Conservation (phyloP, 1,140 invertebrate species). For the Mamestra configurata region DNA sequence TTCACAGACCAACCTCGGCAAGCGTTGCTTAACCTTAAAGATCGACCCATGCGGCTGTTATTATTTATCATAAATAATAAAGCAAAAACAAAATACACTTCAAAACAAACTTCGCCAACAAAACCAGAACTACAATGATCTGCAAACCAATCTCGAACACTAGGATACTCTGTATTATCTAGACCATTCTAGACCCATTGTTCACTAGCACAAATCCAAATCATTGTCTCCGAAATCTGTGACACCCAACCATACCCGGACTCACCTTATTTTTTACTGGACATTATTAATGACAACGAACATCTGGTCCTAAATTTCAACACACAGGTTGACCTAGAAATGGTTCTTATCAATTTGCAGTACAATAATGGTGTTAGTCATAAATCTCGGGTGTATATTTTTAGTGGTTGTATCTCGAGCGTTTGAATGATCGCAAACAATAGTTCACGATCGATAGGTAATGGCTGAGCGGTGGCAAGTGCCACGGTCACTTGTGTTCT, state of each 20-base stretch:
- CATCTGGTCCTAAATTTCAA: conserved; percentile 16
- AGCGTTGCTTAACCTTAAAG: no score
- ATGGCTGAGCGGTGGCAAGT: conserved; percentile 62
- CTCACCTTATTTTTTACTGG: conserved; percentile 23
- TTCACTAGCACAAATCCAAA: not conserved
- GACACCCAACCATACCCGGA: not conserved
- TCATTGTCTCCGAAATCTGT: conserved; percentile 4
- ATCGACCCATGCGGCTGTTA: no score
- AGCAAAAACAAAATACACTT: not conserved
- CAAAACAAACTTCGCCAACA: not conserved
- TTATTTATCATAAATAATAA: no score
- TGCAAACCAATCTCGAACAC: not conserved
- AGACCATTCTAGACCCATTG: not conserved
- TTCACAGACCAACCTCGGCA: no score
- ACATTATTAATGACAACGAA: conserved; percentile 12
- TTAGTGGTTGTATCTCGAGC: conserved; percentile 11
- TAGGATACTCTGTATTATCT: not conserved
- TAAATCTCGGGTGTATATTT: conserved; percentile 34
- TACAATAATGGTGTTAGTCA: conserved; percentile 30
- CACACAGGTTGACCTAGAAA: conserved; percentile 16
- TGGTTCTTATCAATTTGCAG: conserved; percentile 29
- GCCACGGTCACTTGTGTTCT: conserved; percentile 64
- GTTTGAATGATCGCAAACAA: conserved; percentile 56
- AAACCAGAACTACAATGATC: not conserved
- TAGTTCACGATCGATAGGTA: conserved; percentile 61